These are phyloP conservation scores for Empidonax alnorum DNA, from an alignment of 2,113 vertebrate species.

Conservation along the genomic window DNA sequence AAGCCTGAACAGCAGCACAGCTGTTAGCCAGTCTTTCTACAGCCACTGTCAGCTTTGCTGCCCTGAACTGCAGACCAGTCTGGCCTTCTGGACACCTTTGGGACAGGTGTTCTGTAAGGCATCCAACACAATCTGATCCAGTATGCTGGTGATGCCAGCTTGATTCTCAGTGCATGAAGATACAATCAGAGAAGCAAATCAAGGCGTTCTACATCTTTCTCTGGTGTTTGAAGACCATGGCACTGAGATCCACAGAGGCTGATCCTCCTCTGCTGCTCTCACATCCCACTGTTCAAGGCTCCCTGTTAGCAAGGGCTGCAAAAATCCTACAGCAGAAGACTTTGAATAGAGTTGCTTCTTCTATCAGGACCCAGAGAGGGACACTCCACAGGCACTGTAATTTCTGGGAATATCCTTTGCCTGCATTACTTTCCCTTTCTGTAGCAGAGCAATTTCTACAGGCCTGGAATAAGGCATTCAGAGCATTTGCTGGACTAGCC, in stretches of 20 bases:
- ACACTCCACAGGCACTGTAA: not conserved
- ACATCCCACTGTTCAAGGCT: not conserved
- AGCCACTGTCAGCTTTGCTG: conserved; percentile 59
- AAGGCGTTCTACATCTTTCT: not conserved
- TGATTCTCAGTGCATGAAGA: not conserved
- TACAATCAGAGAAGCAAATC: not conserved
- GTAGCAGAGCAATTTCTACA: not conserved
- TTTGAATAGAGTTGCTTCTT: not conserved
- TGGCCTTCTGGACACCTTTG: not conserved
- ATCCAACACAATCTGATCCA: not conserved
- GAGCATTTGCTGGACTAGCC: not conserved
- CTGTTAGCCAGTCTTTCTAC: conserved; percentile 58
- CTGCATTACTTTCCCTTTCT: not conserved
- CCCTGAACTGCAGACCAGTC: conserved; percentile 32
- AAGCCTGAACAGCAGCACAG: conserved; percentile 48
- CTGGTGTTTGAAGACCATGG: not conserved
- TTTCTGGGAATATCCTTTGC: not conserved
- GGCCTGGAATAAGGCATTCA: not conserved
- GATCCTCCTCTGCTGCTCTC: not conserved
- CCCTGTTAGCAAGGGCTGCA: not conserved
- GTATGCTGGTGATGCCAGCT: not conserved
- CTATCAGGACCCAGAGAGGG: not conserved
- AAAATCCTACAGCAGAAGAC: not conserved
- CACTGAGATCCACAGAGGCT: not conserved
- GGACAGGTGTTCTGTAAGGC: not conserved